Conservation (phyloP, 2,113 vertebrate species). For the Equus quagga region DNA sequence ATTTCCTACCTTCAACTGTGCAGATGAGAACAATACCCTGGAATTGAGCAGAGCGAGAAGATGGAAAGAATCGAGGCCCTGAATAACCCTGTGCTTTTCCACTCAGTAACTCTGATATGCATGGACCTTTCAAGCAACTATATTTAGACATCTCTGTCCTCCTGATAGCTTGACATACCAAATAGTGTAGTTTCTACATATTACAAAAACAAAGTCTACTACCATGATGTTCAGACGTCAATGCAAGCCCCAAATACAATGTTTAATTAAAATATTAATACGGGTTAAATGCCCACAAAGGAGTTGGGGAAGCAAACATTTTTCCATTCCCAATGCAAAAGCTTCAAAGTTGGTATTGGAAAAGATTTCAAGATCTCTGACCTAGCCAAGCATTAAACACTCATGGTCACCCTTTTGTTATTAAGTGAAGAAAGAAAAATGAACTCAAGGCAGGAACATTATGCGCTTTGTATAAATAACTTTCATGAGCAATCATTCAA, state of each 20-base stretch:
- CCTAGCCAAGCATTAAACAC: background rate
- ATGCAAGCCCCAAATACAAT: constrained; percentile 20
- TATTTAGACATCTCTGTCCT: background rate
- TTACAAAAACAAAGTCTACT: background rate
- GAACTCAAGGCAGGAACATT: background rate
- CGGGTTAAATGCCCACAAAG: constrained; percentile 17
- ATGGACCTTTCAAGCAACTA: background rate
- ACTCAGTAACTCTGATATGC: background rate
- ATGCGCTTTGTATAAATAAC: background rate
- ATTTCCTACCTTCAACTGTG: background rate
- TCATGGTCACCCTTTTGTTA: background rate
- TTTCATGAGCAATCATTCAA: background rate
- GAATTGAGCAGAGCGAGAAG: background rate
- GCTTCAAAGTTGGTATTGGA: constrained; percentile 3
- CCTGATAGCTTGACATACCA: background rate
- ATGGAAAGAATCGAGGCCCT: background rate
- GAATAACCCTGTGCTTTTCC: background rate
- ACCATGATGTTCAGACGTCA: background rate
- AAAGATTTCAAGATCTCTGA: constrained; percentile 2
- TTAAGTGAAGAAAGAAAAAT: background rate
- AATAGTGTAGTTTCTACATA: background rate
- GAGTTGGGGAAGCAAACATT: background rate
- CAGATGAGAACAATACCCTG: background rate
- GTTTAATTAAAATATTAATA: constrained; percentile 54
- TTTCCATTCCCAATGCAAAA: constrained; percentile 21